These are phyloP conservation scores for Calephelis nemesis DNA, from an alignment of 1,140 invertebrate genomes.

Conservation along the genomic window DNA sequence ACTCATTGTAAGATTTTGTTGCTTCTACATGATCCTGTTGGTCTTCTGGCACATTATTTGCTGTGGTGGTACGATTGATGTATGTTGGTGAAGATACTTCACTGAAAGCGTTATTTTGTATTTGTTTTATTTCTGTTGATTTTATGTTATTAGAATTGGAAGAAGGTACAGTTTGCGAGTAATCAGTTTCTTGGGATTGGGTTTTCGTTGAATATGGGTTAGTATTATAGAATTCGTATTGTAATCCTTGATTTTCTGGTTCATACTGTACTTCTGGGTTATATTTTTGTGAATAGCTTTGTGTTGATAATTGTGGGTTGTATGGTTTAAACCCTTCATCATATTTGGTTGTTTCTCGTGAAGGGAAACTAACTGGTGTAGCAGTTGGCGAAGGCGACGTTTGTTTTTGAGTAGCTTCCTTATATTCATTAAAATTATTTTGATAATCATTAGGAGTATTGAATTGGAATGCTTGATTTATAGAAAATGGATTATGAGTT, in stretches of 20 bases:
- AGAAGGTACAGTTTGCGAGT: constrained; percentile 25
- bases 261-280: constrained; percentile 62
- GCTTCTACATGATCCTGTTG: constrained; percentile 35
- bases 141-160: constrained; percentile 22
- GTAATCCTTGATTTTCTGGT: constrained; percentile 46
- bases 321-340: constrained; percentile 22
- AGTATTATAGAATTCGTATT: constrained; percentile 47
- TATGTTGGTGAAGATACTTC: constrained; percentile 35
- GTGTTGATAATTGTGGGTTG: constrained; percentile 43
- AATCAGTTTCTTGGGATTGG: constrained; percentile 23
- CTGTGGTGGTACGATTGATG: constrained; percentile 39
- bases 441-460: constrained; percentile 71
- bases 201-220: constrained; percentile 51
- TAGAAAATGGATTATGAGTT: constrained; percentile 73
- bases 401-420: constrained; percentile 45
- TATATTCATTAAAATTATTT: constrained; percentile 64
- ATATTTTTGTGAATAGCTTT: constrained; percentile 56
- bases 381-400: constrained; percentile 28
- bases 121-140: constrained; percentile 25
- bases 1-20: constrained; percentile 41
- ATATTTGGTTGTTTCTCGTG: constrained; percentile 36
- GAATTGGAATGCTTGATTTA: constrained; percentile 74
- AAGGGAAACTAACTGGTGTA: constrained; percentile 30
- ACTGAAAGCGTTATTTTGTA: constrained; percentile 31
- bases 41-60: constrained; percentile 36